Percentiles rank a stretch among this genome's conserved stretches.
phyloP scores from a whole-genome alignment of 1,140 invertebrate species.

The Rhynchophorus ferrugineus region DNA sequence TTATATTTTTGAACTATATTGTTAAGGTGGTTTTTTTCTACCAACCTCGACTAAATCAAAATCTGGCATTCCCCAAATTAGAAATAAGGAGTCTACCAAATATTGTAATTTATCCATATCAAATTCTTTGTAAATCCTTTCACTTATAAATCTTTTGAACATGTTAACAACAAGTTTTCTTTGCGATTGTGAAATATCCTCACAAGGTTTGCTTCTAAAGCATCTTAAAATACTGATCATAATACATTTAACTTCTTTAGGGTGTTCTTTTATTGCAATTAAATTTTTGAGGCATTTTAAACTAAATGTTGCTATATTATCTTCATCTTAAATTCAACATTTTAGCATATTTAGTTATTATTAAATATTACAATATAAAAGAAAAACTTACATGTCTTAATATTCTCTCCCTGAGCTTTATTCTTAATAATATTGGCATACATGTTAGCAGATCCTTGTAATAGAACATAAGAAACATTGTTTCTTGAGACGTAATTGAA shows the following conservation, averaged over 20 bases:
- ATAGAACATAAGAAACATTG: neutral
- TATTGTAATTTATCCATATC: conserved; percentile 17
- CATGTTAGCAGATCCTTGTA: conserved; percentile 13
- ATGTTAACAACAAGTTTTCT: conserved; percentile 8
- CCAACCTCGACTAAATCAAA: conserved; percentile 15
- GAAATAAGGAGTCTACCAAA: conserved; percentile 21
- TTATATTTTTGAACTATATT: neutral
- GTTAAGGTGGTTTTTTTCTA: neutral
- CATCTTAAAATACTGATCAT: conserved; percentile 18
- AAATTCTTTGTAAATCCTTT: conserved; percentile 14
- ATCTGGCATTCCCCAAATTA: conserved; percentile 9
- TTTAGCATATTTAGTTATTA: neutral
- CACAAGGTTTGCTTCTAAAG: conserved; percentile 8
- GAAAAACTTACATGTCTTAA: conserved; percentile 11
- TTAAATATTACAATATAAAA: neutral
- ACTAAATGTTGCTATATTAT: conserved; percentile 4
- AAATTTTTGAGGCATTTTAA: conserved; percentile 17
- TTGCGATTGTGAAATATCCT: conserved; percentile 4
- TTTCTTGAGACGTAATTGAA: conserved; percentile 8
- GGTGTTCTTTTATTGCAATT: conserved; percentile 15
- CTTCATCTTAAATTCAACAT: conserved; percentile 14
- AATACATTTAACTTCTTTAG: conserved; percentile 13
- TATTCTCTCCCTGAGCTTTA: conserved; percentile 1
- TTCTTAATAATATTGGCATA: conserved; percentile 14
- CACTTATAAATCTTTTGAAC: conserved; percentile 17